These are phyloP conservation scores for Pherbina coryleti DNA, from an alignment of 2,888 invertebrate genomes.

Conservation along the genomic window DNA sequence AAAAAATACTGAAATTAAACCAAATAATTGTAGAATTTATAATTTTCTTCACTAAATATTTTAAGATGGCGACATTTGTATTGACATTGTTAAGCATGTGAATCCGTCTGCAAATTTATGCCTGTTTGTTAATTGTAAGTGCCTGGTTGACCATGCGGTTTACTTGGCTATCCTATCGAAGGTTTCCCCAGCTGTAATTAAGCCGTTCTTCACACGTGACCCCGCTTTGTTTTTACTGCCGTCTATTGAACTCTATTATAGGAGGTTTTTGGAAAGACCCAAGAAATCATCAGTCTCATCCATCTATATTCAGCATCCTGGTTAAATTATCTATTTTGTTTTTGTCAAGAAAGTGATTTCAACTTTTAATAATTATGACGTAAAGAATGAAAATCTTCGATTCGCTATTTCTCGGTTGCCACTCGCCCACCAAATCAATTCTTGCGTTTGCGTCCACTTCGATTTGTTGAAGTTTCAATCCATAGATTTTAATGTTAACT, in stretches of 20 bases:
- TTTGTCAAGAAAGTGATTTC: too few relatives aligned
- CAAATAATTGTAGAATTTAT: background rate
- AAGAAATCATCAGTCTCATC: too few relatives aligned
- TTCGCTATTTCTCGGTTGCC: too few relatives aligned
- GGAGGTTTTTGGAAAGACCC: too few relatives aligned
- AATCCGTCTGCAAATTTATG: constrained; percentile 2
- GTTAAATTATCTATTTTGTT: too few relatives aligned
- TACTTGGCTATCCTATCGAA: background rate
- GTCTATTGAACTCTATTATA: background rate
- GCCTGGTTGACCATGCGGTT: background rate
- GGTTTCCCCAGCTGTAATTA: background rate
- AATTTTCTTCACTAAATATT: background rate
- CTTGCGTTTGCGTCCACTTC: too few relatives aligned
- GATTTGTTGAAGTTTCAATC: too few relatives aligned
- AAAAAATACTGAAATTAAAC: too few relatives aligned
- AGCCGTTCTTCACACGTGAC: background rate
- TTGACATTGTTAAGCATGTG: background rate
- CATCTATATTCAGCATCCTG: too few relatives aligned
- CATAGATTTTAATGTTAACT: background rate
- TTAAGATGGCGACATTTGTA: background rate
- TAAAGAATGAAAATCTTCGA: too few relatives aligned
- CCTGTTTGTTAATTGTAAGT: background rate
- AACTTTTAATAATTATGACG: too few relatives aligned
- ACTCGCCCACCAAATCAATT: too few relatives aligned
- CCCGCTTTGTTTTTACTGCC: background rate